Conservation (phyloP, 2,797 vertebrate genomes). For the Molossus molossus region DNA sequence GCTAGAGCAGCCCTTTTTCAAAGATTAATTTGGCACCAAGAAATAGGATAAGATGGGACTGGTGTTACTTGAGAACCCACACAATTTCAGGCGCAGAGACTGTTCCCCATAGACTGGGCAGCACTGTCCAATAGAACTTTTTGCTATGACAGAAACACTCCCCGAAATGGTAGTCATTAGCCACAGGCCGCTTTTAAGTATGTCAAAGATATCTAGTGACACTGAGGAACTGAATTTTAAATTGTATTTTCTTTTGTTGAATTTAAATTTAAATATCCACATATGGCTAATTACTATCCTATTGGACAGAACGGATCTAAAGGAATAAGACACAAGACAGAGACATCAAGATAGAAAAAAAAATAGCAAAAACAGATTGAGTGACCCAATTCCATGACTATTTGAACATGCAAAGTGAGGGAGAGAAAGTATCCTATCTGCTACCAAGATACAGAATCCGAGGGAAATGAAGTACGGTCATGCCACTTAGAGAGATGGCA, state of each 20-base stretch:
- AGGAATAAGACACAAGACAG: background rate
- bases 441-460: background rate
- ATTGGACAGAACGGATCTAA: background rate
- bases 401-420: background rate
- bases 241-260: background rate
- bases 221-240: background rate
- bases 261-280: constrained; percentile 8
- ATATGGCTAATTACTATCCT: background rate
- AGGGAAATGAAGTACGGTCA: constrained; percentile 21
- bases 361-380: background rate
- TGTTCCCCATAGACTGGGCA: background rate
- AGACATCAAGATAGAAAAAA: background rate
- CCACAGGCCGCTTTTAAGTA: background rate
- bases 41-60: background rate
- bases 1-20: constrained; percentile 11
- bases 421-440: background rate
- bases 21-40: constrained; percentile 4
- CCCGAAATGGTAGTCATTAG: background rate
- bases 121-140: background rate
- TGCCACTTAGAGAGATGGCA: background rate
- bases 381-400: constrained; percentile 11
- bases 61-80: background rate
- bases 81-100: background rate
- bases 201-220: background rate
- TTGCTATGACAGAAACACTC: background rate